Evolutionary conservation across 2,888 invertebrate species (phyloP), one percentile per base, ranked within the genome.

Genomic region (Xanthia togata): DNA sequence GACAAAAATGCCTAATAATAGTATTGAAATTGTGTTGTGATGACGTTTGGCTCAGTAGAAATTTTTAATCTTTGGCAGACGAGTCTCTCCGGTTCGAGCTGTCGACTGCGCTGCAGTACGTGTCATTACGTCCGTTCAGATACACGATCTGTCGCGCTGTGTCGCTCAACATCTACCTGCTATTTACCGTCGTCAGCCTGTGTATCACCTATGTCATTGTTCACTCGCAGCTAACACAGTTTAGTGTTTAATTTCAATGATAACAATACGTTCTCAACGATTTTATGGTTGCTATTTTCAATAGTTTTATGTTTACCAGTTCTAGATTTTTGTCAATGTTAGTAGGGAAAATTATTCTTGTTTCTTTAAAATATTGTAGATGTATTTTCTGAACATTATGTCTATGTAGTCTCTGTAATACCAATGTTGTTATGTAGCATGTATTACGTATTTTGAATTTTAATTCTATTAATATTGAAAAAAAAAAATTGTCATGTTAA

Each of bases 71-170:
- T 53, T 55, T 55, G n/a, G n/a, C 82, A 87, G 87, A 87, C 23
- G 73, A 76, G 9, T 82, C 77, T 31, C 77, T 87, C 4, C 73
- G 70, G 11, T 81, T 68, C 14, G 82, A 87, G 38, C 50, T 87
- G 55, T 50, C 74, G 12, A 73, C 72, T 12, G 73, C 84, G 4
- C 70, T 80, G 68, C 71, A 81, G 47, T 85, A 84, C 64, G 41
- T 88, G 31, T 47, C 31, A 0, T n/a, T 57, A 26, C 82, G 85
- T n/a, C 88, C 88, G 4, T 87, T 85, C 69, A 70, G 11, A 11
- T 82, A 38, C 65, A 67, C 14, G 20, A 62, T 87, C 23, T 78
- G 64, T 26, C 76, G 77, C 26, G 57, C 68, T 2, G 59, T 89
- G 11, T 44, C 80, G 0, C 26, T 85, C 4, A 44, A 84, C 65